These are phyloP conservation scores for Butastur rufipennis DNA, from an alignment of 2,113 vertebrate species.

Conservation along the genomic window DNA sequence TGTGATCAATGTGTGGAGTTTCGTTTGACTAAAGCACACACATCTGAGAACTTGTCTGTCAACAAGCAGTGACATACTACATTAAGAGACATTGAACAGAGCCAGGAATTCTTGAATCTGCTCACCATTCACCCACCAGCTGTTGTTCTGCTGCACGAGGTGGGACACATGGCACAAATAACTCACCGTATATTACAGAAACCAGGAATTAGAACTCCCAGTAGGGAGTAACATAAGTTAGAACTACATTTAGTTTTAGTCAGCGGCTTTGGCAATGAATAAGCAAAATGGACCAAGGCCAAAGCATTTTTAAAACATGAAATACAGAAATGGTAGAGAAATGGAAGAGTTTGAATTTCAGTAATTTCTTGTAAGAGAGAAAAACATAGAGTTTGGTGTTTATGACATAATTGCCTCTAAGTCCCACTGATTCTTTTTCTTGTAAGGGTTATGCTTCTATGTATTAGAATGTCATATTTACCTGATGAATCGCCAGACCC, in stretches of 20 bases:
- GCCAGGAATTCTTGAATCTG: not conserved
- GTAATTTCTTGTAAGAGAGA: not conserved
- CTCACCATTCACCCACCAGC: not conserved
- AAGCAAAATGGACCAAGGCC: not conserved
- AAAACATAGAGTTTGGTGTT: not conserved
- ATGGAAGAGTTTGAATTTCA: not conserved
- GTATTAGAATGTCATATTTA: slow-evolving; percentile 23
- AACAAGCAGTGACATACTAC: not conserved
- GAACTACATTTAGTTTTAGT: not conserved
- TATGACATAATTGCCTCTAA: not conserved
- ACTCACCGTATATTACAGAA: not conserved
- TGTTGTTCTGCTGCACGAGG: not conserved
- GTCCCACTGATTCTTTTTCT: not conserved
- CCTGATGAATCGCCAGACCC: slow-evolving; percentile 95
- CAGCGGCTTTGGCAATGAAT: not conserved
- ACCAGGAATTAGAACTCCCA: not conserved
- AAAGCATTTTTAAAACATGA: not conserved
- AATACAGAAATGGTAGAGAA: not conserved
- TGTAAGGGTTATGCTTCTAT: not conserved
- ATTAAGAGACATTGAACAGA: not conserved
- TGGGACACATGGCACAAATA: not conserved
- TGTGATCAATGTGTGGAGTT: not conserved
- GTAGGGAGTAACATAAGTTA: rapidly evolving
- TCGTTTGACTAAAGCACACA: not conserved
- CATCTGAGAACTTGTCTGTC: not conserved